Percentiles rank a stretch among this genome's conserved stretches.
phyloP scores from a whole-genome alignment of 2,888 invertebrate genomes.

The Lamellibrachia satsuma region DNA sequence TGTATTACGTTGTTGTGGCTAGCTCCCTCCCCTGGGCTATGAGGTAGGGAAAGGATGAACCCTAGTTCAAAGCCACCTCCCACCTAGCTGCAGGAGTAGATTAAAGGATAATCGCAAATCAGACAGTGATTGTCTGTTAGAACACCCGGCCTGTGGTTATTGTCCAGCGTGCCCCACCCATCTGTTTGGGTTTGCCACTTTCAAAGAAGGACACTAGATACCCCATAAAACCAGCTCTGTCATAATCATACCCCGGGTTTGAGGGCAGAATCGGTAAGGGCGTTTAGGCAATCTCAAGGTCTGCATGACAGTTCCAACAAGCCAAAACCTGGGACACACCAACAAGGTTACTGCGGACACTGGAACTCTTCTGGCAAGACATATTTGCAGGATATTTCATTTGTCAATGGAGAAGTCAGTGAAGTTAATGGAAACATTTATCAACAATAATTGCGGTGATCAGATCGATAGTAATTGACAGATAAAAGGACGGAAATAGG shows the following conservation, averaged over 20 bases:
- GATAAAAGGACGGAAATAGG: no score
- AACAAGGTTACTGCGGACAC: background rate
- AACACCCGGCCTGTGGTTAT: background rate
- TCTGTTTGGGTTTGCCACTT: background rate
- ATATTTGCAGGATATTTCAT: background rate
- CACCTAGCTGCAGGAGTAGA: background rate
- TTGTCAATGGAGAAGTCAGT: background rate
- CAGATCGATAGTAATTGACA: no score
- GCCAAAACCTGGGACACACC: background rate
- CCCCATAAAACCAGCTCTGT: background rate
- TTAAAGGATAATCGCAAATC: background rate
- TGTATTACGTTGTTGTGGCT: background rate
- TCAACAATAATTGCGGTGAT: background rate
- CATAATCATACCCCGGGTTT: no score
- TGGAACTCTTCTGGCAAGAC: background rate
- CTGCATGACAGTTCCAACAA: background rate
- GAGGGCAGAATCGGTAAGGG: background rate
- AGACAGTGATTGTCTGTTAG: background rate
- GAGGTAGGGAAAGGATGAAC: background rate
- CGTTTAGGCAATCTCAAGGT: background rate
- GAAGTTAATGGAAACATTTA: background rate
- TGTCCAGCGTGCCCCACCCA: background rate
- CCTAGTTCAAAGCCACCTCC: background rate
- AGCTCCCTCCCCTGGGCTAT: background rate
- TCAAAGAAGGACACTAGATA: constrained; percentile 8